Conservation (phyloP, 1,140 invertebrate species). For the Ganaspis sp. region DNA sequence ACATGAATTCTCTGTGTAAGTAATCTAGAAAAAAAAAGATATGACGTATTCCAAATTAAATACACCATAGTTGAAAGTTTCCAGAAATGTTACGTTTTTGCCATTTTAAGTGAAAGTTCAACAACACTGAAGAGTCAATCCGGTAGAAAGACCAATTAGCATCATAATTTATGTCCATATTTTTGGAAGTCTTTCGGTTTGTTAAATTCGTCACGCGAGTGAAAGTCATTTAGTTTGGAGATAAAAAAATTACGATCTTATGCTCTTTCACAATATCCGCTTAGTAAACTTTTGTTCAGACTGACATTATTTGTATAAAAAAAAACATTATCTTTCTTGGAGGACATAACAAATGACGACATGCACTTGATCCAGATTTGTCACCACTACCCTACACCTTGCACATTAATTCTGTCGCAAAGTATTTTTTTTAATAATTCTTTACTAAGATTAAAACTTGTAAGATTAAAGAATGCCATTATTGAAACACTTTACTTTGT, state of each 20-base stretch:
- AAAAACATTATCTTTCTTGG: too few relatives aligned
- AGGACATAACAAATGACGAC: too few relatives aligned
- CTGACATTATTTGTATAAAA: too few relatives aligned
- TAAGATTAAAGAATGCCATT: too few relatives aligned
- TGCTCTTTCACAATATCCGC: neutral
- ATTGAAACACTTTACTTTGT: too few relatives aligned
- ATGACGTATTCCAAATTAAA: neutral
- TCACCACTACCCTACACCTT: too few relatives aligned
- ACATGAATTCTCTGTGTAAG: neutral
- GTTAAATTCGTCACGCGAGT: neutral
- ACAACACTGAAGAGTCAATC: neutral
- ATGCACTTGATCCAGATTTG: too few relatives aligned
- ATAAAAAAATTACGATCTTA: neutral
- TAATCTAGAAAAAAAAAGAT: neutral
- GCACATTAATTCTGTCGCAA: too few relatives aligned
- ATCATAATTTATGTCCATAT: neutral
- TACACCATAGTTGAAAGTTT: neutral
- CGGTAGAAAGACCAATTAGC: neutral
- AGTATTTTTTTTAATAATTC: too few relatives aligned
- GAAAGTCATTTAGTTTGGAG: neutral
- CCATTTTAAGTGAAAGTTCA: neutral
- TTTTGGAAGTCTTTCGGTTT: neutral
- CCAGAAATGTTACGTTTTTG: neutral
- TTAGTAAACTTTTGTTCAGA: neutral
- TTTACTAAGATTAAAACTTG: too few relatives aligned